phyloP scores from a whole-genome alignment of 2,797 vertebrate genomes.

The Menidia menidia region DNA sequence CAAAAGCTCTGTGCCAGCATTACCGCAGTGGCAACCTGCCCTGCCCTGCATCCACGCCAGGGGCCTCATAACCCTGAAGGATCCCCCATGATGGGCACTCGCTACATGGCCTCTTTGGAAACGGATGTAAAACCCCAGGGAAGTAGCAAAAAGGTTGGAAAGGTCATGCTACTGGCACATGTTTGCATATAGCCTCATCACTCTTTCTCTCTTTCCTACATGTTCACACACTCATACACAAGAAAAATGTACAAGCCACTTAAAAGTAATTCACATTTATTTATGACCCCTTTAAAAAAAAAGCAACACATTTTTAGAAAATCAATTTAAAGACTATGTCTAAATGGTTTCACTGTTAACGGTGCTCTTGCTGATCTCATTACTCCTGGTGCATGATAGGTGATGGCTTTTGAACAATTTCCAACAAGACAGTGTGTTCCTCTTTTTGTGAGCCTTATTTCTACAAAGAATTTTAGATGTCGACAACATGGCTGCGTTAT shows the following conservation, averaged over 20 bases:
- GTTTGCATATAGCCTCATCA: conserved; percentile 19
- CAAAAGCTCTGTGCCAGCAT: conserved; percentile 58
- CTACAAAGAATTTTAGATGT: not conserved
- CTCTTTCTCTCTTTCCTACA: conserved; percentile 3
- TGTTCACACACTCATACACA: not conserved
- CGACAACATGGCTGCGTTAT: too few species aligned
- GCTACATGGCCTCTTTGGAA: conserved; percentile 64
- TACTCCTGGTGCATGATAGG: not conserved
- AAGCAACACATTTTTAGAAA: not conserved
- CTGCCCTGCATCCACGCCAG: conserved; percentile 58
- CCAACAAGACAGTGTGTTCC: not conserved
- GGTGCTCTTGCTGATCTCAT: not conserved
- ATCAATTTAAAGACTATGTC: not conserved
- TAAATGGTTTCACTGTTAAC: not conserved
- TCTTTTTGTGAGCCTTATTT: not conserved
- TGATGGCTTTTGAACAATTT: not conserved
- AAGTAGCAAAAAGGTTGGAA: conserved; percentile 65
- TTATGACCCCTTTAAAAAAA: not conserved
- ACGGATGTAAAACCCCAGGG: conserved; percentile 72
- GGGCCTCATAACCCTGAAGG: conserved; percentile 73
- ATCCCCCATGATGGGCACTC: conserved; percentile 63
- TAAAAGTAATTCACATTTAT: not conserved
- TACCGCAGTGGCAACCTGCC: conserved; percentile 58
- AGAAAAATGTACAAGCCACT: not conserved
- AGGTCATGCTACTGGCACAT: conserved; percentile 62